These are phyloP conservation scores for Cladorhizidae sp. DNA, from an alignment of 37 sponge, comb jelly and placozoan species.

Conservation along the genomic window DNA sequence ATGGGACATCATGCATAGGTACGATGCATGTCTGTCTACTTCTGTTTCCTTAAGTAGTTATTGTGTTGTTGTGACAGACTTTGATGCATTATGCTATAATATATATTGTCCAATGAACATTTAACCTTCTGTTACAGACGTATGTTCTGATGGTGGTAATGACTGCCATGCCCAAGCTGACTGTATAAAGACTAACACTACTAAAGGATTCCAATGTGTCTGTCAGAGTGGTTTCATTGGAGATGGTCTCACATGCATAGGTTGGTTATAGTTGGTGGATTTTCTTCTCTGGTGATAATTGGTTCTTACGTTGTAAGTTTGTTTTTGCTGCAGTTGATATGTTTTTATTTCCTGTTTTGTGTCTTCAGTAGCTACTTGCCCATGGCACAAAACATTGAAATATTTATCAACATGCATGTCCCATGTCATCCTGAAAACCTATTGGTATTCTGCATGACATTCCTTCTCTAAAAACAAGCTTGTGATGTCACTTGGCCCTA, in stretches of 20 bases:
- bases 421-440: too few species aligned
- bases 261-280: neutral
- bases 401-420: too few species aligned
- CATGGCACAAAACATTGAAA: too few species aligned
- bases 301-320: too few species aligned
- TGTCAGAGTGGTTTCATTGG: constrained; percentile 11
- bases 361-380: too few species aligned
- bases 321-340: too few species aligned
- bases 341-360: too few species aligned
- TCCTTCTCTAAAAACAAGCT: too few species aligned
- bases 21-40: neutral
- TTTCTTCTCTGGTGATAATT: neutral
- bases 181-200: neutral
- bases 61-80: neutral
- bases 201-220: neutral
- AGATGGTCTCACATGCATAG: neutral
- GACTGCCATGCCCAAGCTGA: constrained; percentile 5
- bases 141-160: neutral
- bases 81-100: neutral
- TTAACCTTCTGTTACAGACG: neutral
- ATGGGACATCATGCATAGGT: constrained; percentile 9
- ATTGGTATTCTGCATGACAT: too few species aligned
- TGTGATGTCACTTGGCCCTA: too few species aligned
- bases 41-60: neutral
- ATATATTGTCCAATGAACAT: too few species aligned